Conservation (phyloP, 2,888 invertebrate genomes). For the Euproctis similis region DNA sequence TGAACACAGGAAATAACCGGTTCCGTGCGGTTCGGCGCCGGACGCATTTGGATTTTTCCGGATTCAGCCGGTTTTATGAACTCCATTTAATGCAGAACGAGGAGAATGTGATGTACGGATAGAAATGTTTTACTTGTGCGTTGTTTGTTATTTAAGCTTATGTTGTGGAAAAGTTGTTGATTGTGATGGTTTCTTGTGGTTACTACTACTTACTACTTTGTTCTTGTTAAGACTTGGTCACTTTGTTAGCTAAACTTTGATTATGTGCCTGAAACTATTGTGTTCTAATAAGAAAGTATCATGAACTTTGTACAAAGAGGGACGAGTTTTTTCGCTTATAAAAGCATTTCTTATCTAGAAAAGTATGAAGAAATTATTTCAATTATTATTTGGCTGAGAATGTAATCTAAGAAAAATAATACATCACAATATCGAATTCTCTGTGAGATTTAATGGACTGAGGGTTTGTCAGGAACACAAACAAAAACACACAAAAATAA, state of each 20-base stretch:
- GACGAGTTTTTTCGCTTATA: too few relatives aligned
- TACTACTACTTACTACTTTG: slow-evolving; percentile 17
- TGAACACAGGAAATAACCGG: slow-evolving; percentile 54
- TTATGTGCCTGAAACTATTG: slow-evolving; percentile 1
- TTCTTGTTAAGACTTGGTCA: slow-evolving; percentile 6
- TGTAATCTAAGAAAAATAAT: too few relatives aligned
- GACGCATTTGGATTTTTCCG: slow-evolving; percentile 52
- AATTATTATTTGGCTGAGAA: too few relatives aligned
- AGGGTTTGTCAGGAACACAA: too few relatives aligned
- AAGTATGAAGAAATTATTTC: too few relatives aligned
- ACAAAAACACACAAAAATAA: too few relatives aligned
- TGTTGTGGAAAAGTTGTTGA: slow-evolving; percentile 40
- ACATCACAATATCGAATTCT: too few relatives aligned
- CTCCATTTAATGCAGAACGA: slow-evolving; percentile 26
- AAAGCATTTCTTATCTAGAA: too few relatives aligned
- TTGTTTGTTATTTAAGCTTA: slow-evolving; percentile 28
- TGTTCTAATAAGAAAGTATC: not conserved
- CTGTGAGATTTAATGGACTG: too few relatives aligned
- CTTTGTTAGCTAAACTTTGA: slow-evolving; percentile 11
- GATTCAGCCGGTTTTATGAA: slow-evolving; percentile 37
- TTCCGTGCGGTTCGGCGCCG: slow-evolving; percentile 40
- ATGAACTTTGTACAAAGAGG: not conserved
- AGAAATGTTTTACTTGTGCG: slow-evolving; percentile 1
- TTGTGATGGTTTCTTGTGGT: slow-evolving; percentile 17
- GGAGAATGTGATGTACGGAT: slow-evolving; percentile 26